phyloP scores from a whole-genome alignment of 2,113 vertebrate genomes.

The Paradoxurus hermaphroditus region DNA sequence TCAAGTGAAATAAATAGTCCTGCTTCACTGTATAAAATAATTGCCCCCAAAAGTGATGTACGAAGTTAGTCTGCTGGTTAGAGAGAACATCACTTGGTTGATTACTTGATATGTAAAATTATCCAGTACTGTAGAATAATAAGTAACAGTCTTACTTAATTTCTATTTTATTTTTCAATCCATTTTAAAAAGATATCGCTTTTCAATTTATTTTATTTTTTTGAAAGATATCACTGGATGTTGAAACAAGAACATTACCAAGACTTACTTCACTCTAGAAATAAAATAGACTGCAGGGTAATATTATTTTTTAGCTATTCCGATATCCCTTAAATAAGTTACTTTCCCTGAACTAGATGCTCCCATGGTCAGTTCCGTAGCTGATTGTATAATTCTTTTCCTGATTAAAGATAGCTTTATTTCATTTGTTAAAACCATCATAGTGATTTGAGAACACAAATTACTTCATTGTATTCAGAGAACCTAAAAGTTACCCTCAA shows the following conservation, averaged over 20 bases:
- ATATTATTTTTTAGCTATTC: background rate
- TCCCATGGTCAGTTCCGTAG: background rate
- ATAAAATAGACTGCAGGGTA: background rate
- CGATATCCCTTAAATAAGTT: background rate
- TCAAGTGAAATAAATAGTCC: conserved; percentile 56
- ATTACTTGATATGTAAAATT: background rate
- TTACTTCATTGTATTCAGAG: background rate
- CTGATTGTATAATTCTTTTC: background rate
- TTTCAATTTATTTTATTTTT: background rate
- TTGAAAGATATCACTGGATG: background rate
- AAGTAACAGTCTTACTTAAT: background rate
- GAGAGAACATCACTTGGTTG: background rate
- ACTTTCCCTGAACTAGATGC: background rate
- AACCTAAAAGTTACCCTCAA: background rate
- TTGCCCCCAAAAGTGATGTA: conserved; percentile 19
- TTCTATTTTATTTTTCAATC: background rate
- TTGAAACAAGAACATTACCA: background rate
- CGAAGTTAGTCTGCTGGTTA: background rate
- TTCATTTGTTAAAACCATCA: background rate
- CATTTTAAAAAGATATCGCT: background rate
- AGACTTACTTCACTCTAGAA: background rate
- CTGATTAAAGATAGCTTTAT: background rate
- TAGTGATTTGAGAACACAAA: background rate
- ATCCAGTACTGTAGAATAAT: background rate
- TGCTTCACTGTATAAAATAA: conserved; percentile 35